These are phyloP conservation scores for Nomia melanderi DNA, from an alignment of 1,140 invertebrate genomes.

Conservation along the genomic window DNA sequence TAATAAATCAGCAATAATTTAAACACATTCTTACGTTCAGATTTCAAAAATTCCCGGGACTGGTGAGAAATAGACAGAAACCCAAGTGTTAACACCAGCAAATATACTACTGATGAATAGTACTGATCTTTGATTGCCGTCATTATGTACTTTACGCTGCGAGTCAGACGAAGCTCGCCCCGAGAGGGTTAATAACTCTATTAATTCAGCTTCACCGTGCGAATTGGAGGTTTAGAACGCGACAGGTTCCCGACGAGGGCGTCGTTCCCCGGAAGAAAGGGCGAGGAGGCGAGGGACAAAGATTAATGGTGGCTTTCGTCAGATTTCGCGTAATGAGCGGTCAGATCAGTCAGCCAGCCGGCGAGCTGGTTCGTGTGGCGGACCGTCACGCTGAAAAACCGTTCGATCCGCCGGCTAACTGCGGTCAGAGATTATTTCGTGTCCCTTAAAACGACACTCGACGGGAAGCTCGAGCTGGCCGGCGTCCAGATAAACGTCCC, in stretches of 20 bases:
- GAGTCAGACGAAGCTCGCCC: no score
- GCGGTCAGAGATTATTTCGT: constrained; percentile 43
- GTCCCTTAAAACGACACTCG: constrained; percentile 38
- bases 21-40: no score
- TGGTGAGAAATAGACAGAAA: no score
- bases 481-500: constrained; percentile 33
- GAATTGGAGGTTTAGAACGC: constrained; percentile 34
- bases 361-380: no score
- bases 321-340: constrained; percentile 62
- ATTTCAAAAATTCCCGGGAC: no score
- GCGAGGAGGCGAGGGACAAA: constrained; percentile 46
- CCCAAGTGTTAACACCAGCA: no score
- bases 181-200: no score
- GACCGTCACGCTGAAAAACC: constrained; percentile 23
- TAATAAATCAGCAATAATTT: no score
- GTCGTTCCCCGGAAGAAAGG: background rate
- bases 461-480: constrained; percentile 3
- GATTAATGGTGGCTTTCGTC: constrained; percentile 58
- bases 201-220: no score
- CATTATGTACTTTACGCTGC: no score
- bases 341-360: background rate
- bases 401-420: constrained; percentile 11
- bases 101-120: no score
- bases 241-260: constrained; percentile 12
- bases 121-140: no score